Percentiles rank a stretch among this genome's conserved stretches.
Evolutionary conservation across 1,140 invertebrate species (phyloP).

Genomic region (Agrypnia vestita): DNA sequence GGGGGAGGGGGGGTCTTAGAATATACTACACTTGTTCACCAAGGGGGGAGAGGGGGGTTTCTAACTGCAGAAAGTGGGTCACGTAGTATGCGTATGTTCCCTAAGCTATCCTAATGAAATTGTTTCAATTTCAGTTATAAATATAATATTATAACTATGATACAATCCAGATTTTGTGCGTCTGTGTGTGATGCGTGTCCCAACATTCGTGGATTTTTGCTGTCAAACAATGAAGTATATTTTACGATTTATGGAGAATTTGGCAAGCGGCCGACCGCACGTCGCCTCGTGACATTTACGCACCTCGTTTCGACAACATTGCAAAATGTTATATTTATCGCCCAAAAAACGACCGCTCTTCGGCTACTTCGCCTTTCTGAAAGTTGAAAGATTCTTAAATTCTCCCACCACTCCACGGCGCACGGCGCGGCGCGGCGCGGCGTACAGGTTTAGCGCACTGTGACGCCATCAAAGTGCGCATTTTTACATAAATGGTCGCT

Average conservation of each 20-base stretch:
- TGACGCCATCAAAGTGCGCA: neutral
- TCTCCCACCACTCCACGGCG: neutral
- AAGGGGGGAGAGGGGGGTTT: no score
- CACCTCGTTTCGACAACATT: constrained; percentile 33
- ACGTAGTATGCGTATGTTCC: no score
- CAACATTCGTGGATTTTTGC: neutral
- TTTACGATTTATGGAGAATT: neutral
- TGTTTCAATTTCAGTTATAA: no score
- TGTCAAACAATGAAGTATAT: constrained; percentile 8
- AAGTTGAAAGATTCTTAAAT: constrained; percentile 14
- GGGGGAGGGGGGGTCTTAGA: no score
- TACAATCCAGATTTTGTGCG: no score
- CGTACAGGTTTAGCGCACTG: neutral
- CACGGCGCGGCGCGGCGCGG: no score
- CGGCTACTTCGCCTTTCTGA: constrained; percentile 19
- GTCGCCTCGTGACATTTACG: constrained; percentile 17
- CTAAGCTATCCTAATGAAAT: no score
- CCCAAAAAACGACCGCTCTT: constrained; percentile 10
- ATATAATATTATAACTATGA: no score
- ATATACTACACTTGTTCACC: no score
- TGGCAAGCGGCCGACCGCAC: constrained; percentile 15
- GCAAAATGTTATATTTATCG: constrained; percentile 31
- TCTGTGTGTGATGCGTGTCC: no score
- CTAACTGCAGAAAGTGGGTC: no score
- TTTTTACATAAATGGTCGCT: no score